Base-by-base conservation (phyloP, 2,888 invertebrate species). In the Malthinus seriepunctatus region DNA sequence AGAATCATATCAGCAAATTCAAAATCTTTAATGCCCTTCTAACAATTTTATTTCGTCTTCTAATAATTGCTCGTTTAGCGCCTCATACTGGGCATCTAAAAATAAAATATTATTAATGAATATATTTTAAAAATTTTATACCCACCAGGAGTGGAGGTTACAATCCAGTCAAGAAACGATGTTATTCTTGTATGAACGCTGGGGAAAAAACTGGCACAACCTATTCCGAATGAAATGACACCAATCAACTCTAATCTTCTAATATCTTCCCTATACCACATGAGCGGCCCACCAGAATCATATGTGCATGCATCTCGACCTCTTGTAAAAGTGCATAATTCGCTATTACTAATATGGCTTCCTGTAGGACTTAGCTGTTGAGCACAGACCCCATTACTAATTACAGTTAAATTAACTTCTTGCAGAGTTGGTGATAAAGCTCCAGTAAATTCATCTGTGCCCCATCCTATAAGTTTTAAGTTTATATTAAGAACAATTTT, bases 381-480 rank as follows among this genome's bases (percentile, higher is more conserved):
- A 31, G 72, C 68, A 67, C 88, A 88, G 0, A 71, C 10, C 0
- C 32, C 35, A 48, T 81, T 78, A 37, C 78, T 75, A 4, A 83
- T 76, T 0, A 87, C 82, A 3, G 78, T 72, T 2, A 88, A 68
- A n/a, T 79, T 72, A 0, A 81, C 84, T 71, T 85, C 81, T 64
- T 76, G 79, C 0, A 87, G 79, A 0, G 73, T 75, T 0, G 79
- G 68, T 0, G 88, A 81, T 9, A 65, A 71, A 0, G 80, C 77
- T 0, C 84, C 87, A 0, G 82, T 84, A 47, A 78, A 75, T 10
- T 74, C 80, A 0, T 69, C 49, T 0, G 82, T 80, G 8, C 88
- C 88, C 87, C 88, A 88, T 46, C 88, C 88, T 88, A 62, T 34
- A n/a, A n/a, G n/a, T n/a, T n/a, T n/a, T 71, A 67, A 35, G 8